Base-by-base conservation (phyloP, 2,797 vertebrate genomes). In the Esox lucius region DNA sequence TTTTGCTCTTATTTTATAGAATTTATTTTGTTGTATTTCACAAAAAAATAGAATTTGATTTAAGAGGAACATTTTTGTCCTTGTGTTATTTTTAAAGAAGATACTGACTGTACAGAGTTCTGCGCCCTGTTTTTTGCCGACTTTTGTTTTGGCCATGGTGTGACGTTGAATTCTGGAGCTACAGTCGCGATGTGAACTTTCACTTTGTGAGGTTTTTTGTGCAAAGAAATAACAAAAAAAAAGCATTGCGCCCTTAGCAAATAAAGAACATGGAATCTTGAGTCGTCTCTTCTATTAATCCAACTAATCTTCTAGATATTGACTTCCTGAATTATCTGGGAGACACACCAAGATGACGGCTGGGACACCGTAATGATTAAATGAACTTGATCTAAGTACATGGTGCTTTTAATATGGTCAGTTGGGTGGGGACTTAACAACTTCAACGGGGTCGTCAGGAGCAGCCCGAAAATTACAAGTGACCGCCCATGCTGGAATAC, bases 21-120 rank as follows among this genome's bases (percentile, higher is more conserved):
- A 99, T 98, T 99, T 99, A 98, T 99, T 99, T 99, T 99, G 97
- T 98, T 98, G 97, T 97, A 97, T 98, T 95, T 99, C 97, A 98
- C 96, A 80, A 91, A 84, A 84, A 91, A 97, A 95, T 97, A 98
- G 96, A 98, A 97, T 97, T 98, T 98, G 96, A 97, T 98, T 98
- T 98, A 97, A 97, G 96, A 98, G 98, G 96, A 98, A 96, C 94
- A 95, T 97, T 97, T 95, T 97, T 96, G 96, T 99, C 96, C 96
- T 98, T 97, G 91, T 93, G 91, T 94, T 94, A 94, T 95, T 94
- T 90, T 94, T 93, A 94, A 94, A 93, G 91, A 92, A 91, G 91
- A 93, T 91, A 94, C 92, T 93, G 92, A 95, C 94, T 96, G 94
- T 96, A 95, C 94, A 95, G 92, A 95, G 93, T 94, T 94, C 92